These are phyloP conservation scores for Hirtodrosophila confusa DNA, from an alignment of 2,888 invertebrate genomes.

Conservation along the genomic window DNA sequence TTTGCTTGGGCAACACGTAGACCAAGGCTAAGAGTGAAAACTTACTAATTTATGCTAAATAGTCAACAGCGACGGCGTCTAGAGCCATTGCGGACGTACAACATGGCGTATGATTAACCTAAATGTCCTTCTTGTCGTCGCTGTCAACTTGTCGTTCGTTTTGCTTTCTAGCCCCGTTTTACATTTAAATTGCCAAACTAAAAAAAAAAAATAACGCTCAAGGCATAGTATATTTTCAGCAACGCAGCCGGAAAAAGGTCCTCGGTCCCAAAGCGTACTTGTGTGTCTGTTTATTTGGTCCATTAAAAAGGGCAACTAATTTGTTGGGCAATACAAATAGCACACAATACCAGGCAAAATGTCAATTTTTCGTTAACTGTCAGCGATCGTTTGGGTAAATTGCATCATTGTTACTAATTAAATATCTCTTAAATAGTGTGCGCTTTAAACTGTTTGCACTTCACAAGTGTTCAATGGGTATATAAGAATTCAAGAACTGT, in stretches of 20 bases:
- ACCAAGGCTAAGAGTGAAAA: conserved; percentile 44
- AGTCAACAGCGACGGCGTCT: conserved; percentile 41
- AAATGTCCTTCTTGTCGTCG: conserved; percentile 52
- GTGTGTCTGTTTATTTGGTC: conserved; percentile 39
- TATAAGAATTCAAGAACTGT: background rate
- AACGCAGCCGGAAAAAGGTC: conserved; percentile 43
- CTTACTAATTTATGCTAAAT: conserved; percentile 76
- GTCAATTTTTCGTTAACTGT: conserved; percentile 20
- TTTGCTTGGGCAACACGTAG: conserved; percentile 18
- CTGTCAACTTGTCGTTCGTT: conserved; percentile 42
- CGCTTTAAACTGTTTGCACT: too few relatives aligned
- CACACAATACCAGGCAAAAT: conserved; percentile 34
- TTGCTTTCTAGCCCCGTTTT: conserved; percentile 40
- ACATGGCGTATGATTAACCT: conserved; percentile 76
- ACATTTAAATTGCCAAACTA: conserved; percentile 74
- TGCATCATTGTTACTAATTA: too few relatives aligned
- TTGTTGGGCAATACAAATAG: conserved; percentile 44
- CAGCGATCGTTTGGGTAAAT: conserved; percentile 10
- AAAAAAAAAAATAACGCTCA: conserved; percentile 47
- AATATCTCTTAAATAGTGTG: too few relatives aligned
- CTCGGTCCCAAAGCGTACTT: conserved; percentile 29
- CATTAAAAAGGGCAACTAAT: conserved; percentile 65
- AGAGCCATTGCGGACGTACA: conserved; percentile 23
- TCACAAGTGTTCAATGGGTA: too few relatives aligned
- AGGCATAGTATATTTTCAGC: conserved; percentile 39